phyloP scores from a whole-genome alignment of 2,113 vertebrate genomes.

The Salvelinus fontinalis region DNA sequence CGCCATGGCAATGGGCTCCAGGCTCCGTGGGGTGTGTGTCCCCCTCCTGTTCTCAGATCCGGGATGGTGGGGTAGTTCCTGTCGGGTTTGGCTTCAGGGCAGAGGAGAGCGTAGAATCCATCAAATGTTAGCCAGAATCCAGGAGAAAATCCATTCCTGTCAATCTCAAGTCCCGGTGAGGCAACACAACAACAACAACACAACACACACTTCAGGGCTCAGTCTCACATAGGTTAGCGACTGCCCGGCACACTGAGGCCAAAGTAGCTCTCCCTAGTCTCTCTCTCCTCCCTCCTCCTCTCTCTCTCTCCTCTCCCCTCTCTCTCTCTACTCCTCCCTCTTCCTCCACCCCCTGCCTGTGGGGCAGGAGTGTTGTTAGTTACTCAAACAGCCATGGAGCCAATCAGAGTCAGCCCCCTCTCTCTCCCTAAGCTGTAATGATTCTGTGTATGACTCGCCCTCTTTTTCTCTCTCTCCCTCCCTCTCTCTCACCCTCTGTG shows the following conservation, averaged over 20 bases:
- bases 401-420: conserved; percentile 25
- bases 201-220: neutral
- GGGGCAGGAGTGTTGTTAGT: conserved; percentile 22
- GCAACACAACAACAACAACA: neutral
- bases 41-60: neutral
- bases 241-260: neutral
- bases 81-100: neutral
- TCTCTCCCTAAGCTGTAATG: conserved; percentile 54
- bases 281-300: neutral
- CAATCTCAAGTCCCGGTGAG: conserved; percentile 4
- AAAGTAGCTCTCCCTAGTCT: neutral
- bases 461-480: conserved; percentile 9
- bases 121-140: conserved; percentile 53
- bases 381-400: conserved; percentile 30
- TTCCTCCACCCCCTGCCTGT: conserved; percentile 6
- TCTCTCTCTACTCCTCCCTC: conserved; percentile 18
- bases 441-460: conserved; percentile 31
- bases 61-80: neutral
- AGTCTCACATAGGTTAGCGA: neutral
- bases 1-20: conserved; percentile 48
- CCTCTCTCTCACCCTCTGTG: conserved; percentile 8
- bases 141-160: conserved; percentile 56
- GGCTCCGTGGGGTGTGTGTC: conserved; percentile 6
- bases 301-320: conserved; percentile 4
- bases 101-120: conserved; percentile 14